phyloP scores from a whole-genome alignment of 2,888 invertebrate genomes.

The Lasiommata megera region DNA sequence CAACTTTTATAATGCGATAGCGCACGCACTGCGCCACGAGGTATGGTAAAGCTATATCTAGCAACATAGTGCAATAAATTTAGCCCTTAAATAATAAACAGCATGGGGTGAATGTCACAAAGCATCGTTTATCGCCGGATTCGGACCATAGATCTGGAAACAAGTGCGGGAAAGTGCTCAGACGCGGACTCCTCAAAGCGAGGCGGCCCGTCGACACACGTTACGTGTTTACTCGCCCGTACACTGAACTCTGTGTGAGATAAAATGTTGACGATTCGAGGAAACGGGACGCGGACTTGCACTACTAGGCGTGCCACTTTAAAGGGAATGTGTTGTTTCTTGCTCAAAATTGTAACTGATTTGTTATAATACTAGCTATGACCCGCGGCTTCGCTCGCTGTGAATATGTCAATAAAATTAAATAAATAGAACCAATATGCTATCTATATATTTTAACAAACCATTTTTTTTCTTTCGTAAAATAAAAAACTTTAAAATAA shows the following conservation, averaged over 20 bases:
- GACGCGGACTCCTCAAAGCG: conserved; percentile 30
- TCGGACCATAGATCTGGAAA: conserved; percentile 13
- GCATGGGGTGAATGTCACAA: neutral
- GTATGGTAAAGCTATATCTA: neutral
- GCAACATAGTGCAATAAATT: neutral
- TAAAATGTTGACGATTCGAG: conserved; percentile 63
- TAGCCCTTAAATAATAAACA: neutral
- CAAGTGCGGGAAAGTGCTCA: conserved; percentile 28
- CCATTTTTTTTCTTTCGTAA: too few relatives aligned
- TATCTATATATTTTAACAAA: too few relatives aligned
- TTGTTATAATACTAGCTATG: too few relatives aligned
- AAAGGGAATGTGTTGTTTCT: neutral
- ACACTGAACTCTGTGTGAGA: conserved; percentile 61
- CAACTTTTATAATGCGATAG: too few relatives aligned
- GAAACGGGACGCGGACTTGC: conserved; percentile 57
- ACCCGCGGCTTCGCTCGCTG: too few relatives aligned
- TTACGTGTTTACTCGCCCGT: conserved; percentile 54
- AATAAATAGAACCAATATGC: too few relatives aligned
- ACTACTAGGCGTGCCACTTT: conserved; percentile 7
- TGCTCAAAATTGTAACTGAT: too few relatives aligned
- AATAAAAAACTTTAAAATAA: too few relatives aligned
- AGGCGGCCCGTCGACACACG: conserved; percentile 33
- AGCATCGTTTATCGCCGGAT: conserved; percentile 14
- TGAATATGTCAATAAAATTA: too few relatives aligned
- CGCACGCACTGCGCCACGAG: too few relatives aligned